A percentile compares a stretch with the other conserved stretches of the same genome.
Evolutionary conservation across 2,113 vertebrate species (phyloP).

Genomic region (Tinamus guttatus): DNA sequence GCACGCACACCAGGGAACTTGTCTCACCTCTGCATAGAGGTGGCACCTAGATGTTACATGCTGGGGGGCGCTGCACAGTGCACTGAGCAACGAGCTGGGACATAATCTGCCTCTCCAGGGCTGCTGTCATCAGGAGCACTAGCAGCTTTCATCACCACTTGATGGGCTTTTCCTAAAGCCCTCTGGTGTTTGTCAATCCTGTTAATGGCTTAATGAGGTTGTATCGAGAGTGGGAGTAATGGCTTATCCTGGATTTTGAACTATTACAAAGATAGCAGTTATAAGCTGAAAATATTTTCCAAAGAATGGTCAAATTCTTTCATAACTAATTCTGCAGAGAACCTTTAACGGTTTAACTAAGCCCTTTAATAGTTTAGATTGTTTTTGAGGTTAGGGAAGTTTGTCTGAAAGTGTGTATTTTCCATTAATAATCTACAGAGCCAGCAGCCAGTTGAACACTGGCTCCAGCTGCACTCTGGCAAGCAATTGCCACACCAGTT

Average conservation of each 20-base stretch:
- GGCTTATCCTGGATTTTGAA: not conserved
- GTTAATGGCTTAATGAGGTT: not conserved
- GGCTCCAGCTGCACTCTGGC: not conserved
- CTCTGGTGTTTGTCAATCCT: not conserved
- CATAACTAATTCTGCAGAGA: not conserved
- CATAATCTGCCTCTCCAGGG: not conserved
- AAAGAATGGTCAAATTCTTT: not conserved
- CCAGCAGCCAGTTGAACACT: not conserved
- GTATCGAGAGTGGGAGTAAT: not conserved
- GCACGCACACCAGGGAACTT: not conserved
- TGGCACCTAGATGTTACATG: not conserved
- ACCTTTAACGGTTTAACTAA: constrained; percentile 38
- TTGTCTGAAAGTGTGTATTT: not conserved
- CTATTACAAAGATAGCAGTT: not conserved
- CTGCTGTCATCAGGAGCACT: not conserved
- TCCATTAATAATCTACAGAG: not conserved
- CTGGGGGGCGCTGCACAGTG: not conserved
- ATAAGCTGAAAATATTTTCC: constrained; percentile 7
- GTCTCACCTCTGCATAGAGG: not conserved
- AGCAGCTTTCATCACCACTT: not conserved
- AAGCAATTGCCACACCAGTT: not conserved
- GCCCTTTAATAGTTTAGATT: not conserved
- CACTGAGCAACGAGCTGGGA: not conserved
- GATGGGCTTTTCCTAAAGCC: not conserved
- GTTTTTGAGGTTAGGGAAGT: not conserved